Base-by-base conservation (phyloP, 2,888 invertebrate species). In the Ommatoiulus sabulosus region DNA sequence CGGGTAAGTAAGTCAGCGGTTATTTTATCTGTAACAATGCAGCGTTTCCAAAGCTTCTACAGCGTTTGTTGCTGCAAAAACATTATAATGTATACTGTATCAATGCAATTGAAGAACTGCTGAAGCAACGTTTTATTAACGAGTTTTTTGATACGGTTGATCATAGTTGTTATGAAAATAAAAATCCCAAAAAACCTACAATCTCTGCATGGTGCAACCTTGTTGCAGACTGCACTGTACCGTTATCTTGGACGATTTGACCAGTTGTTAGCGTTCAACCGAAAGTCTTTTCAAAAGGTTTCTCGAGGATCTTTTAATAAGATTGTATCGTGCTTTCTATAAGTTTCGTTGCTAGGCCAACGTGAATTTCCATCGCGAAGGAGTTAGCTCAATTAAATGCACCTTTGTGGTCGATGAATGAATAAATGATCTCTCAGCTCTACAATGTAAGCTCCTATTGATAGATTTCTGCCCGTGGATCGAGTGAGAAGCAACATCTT, bases 371-470 rank as follows among this genome's bases (percentile, higher is more conserved):
- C 24, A 72, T 63, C 17, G 63, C 72, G 7, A 72, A 72, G 72
- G 24, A 24, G 72, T 24, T 72, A 72, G 20, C 72, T 72, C 72
- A 72, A 72, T 72, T 72, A 72, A 72, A 72, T 72, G 72, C 72
- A 72, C 72, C 72, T 72, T 72, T 72, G 72, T 72, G 72, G 72
- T 72, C 72, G 72, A 24, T 72, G 72, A 72, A 72, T 72, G 72
- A 72, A 72, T 72, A 72, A 72, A 72, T 72, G 72, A 72, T 72
- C 72, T 72, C 72, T 72, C 72, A 72, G 72, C 72, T 72, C 24
- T 24, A 72, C 20, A 24, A 72, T 72, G 72, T 72, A 72, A 72
- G 15, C 72, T 72, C 24, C 72, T 72, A 72, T 72, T 72, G 72
- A 72, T 72, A 72, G 72, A 72, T 24, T 24, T 5, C 20, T 24